phyloP scores from a whole-genome alignment of 2,888 invertebrate species.

The Halictus quadricinctus region DNA sequence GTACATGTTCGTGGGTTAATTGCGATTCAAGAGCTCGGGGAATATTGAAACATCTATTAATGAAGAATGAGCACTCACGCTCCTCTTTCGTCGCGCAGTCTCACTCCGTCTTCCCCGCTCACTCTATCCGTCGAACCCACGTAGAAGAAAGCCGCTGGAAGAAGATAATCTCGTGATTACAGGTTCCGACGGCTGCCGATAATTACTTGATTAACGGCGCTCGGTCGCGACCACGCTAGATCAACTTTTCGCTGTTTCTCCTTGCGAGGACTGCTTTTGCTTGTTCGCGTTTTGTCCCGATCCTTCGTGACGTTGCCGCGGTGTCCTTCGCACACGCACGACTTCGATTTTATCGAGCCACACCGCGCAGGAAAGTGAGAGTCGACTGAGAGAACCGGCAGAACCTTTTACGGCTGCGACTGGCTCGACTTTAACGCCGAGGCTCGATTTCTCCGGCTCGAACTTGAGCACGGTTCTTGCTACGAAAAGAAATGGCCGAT shows the following conservation, averaged over 20 bases:
- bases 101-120: slow-evolving; percentile 86
- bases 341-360: slow-evolving; percentile 35
- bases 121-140: slow-evolving; percentile 89
- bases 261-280: neutral
- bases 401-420: slow-evolving; percentile 30
- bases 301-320: neutral
- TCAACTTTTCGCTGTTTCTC: neutral
- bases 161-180: slow-evolving; percentile 23
- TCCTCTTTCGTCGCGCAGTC: slow-evolving; percentile 93
- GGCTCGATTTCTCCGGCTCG: neutral
- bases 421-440: neutral
- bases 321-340: slow-evolving; percentile 20
- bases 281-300: neutral
- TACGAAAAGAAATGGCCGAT: too few relatives aligned
- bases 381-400: slow-evolving; percentile 23
- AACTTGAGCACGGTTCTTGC: neutral
- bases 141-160: slow-evolving; percentile 94
- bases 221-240: neutral
- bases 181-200: neutral
- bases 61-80: slow-evolving; percentile 81
- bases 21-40: neutral
- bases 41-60: neutral
- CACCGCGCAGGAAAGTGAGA: slow-evolving; percentile 47
- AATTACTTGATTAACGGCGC: slow-evolving; percentile 2
- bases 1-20: neutral